A percentile compares a stretch with the other conserved stretches of the same genome.
phyloP scores from a whole-genome alignment of 2,113 vertebrate genomes.

The Procavia capensis region DNA sequence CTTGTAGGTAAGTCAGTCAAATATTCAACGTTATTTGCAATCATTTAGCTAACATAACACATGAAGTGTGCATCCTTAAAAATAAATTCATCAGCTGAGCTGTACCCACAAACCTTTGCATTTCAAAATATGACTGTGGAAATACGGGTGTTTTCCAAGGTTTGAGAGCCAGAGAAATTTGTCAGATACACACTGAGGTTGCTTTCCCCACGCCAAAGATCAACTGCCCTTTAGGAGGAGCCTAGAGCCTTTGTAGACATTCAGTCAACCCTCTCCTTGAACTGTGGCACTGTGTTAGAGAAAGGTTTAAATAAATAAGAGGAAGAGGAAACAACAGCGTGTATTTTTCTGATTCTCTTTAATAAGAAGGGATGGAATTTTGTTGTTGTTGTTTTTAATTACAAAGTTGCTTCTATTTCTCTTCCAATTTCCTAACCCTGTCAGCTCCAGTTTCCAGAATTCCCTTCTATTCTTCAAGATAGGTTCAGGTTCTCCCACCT shows the following conservation, averaged over 20 bases:
- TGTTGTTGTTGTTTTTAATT: neutral
- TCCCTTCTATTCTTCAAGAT: neutral
- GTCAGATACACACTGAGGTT: neutral
- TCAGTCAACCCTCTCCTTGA: neutral
- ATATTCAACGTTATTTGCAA: slow-evolving; percentile 23
- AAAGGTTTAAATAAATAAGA: neutral
- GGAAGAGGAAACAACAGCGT: neutral
- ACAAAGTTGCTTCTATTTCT: neutral
- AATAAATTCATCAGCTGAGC: slow-evolving; percentile 46
- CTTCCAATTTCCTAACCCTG: neutral
- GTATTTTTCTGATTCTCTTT: neutral
- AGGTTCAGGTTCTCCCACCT: neutral
- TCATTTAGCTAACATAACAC: neutral
- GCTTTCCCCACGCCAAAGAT: neutral
- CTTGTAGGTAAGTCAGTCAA: neutral
- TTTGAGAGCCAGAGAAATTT: neutral
- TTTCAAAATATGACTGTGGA: slow-evolving; percentile 46
- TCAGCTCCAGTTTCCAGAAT: neutral
- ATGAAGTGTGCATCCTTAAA: slow-evolving; percentile 26
- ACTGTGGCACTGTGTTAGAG: neutral
- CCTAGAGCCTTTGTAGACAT: neutral
- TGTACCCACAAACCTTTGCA: neutral
- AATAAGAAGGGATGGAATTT: neutral
- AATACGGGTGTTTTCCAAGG: slow-evolving; percentile 50
- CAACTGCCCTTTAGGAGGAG: neutral